Evolutionary conservation across 2,797 vertebrate genomes (phyloP).

Genomic region (Pyrrhura leucotis): DNA sequence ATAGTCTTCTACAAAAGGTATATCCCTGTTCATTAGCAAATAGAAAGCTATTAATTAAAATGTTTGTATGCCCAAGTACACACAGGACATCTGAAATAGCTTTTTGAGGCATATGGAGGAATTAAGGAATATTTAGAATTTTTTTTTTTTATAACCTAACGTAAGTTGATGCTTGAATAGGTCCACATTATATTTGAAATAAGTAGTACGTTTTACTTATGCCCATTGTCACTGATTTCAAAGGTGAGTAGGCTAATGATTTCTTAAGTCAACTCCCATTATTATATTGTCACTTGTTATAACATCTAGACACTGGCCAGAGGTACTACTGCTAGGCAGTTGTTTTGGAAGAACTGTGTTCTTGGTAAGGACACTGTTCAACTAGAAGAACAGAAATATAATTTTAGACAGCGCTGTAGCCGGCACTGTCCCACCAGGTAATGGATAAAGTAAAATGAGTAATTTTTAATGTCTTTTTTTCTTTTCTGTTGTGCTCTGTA

Average conservation of each 20-base stretch:
- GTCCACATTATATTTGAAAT: not conserved
- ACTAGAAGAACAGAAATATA: not conserved
- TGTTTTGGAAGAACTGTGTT: not conserved
- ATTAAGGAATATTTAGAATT: not conserved
- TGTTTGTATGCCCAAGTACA: not conserved
- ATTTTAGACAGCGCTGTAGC: not conserved
- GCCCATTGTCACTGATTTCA: not conserved
- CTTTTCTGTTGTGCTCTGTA: not conserved
- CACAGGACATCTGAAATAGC: not conserved
- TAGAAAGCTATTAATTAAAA: not conserved
- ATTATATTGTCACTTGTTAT: not conserved
- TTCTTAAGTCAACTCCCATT: not conserved
- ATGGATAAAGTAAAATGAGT: not conserved
- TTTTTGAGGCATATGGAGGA: not conserved
- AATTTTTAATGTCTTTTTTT: not conserved
- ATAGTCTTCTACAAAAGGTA: not conserved
- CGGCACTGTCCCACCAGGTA: not conserved
- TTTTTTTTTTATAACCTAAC: not conserved
- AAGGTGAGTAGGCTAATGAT: not conserved
- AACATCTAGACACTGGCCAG: not conserved
- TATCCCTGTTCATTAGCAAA: not conserved
- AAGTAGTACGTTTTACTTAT: not conserved
- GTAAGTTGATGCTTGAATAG: not conserved
- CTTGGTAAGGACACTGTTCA: not conserved
- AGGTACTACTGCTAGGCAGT: not conserved